A percentile compares a stretch with the other conserved stretches of the same genome.
These are phyloP conservation scores for Meda fulgida DNA, from an alignment of 2,797 vertebrate species.

Conservation along the genomic window DNA sequence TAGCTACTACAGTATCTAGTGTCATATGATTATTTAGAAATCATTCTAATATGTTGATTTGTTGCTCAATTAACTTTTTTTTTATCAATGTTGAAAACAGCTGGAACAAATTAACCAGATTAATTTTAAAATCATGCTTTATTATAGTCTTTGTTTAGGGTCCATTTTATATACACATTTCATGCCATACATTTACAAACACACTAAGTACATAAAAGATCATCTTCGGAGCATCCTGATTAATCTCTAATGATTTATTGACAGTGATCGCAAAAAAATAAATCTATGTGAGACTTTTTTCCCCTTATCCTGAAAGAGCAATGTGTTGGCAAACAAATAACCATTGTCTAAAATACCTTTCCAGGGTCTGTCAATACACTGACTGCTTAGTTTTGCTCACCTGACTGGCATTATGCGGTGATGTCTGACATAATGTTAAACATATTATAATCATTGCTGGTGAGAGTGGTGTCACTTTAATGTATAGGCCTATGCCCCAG, in stretches of 20 bases:
- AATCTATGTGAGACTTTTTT: slow-evolving; percentile 68
- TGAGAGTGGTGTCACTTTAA: slow-evolving; percentile 72
- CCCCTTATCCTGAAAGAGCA: slow-evolving; percentile 76
- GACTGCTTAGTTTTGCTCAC: slow-evolving; percentile 76
- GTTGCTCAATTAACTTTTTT: background rate
- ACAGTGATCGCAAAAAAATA: slow-evolving; percentile 59
- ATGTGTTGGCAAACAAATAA: slow-evolving; percentile 79
- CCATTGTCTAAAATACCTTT: slow-evolving; percentile 77
- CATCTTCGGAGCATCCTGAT: background rate
- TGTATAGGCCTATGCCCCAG: slow-evolving; percentile 76
- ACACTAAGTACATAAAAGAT: background rate
- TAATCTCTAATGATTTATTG: slow-evolving; percentile 60
- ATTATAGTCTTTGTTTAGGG: background rate
- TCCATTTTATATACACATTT: slow-evolving; percentile 32
- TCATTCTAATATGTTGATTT: background rate
- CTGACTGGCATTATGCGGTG: slow-evolving; percentile 68
- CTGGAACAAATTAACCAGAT: background rate
- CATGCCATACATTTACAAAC: slow-evolving; percentile 33
- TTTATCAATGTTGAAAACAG: background rate
- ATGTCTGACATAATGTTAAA: slow-evolving; percentile 66
- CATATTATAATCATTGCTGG: slow-evolving; percentile 67
- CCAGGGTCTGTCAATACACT: slow-evolving; percentile 75
- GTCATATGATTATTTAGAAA: background rate
- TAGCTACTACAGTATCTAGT: background rate
- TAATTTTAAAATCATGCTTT: background rate